Conservation (phyloP, 1,140 invertebrate genomes). For the Yoshiicerus persimilis region DNA sequence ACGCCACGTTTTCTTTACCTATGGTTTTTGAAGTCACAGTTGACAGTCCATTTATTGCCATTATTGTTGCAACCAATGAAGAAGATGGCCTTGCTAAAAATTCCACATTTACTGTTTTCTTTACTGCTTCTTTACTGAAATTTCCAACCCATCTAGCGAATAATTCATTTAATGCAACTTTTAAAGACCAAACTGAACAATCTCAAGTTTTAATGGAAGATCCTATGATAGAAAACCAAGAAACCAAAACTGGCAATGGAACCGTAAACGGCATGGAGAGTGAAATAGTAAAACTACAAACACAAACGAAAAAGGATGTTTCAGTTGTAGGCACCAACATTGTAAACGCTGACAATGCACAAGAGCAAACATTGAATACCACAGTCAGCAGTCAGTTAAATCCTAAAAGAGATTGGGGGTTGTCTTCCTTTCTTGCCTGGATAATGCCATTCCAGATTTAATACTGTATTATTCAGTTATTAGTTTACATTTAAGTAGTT, state of each 20-base stretch:
- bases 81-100: neutral
- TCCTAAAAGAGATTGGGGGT: too few species aligned
- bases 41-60: neutral
- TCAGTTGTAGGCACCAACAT: too few species aligned
- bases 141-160: neutral
- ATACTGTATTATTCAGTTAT: too few species aligned
- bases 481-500: too few species aligned
- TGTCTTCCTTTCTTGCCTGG: too few species aligned
- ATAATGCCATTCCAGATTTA: too few species aligned
- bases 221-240: neutral
- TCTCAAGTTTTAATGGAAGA: neutral
- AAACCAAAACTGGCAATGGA: neutral
- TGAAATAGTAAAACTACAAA: neutral
- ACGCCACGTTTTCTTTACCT: neutral
- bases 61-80: neutral
- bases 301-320: too few species aligned
- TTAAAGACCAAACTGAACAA: too few species aligned
- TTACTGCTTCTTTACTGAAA: neutral
- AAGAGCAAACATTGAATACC: too few species aligned
- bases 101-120: neutral
- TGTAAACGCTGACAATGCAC: too few species aligned
- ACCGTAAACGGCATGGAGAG: neutral
- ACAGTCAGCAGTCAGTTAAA: too few species aligned
- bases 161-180: neutral
- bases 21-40: neutral